A percentile compares a stretch with the other conserved stretches of the same genome.
These are phyloP conservation scores for Acrossocheilus wenchowensis DNA, from an alignment of 2,797 vertebrate genomes.

Conservation along the genomic window DNA sequence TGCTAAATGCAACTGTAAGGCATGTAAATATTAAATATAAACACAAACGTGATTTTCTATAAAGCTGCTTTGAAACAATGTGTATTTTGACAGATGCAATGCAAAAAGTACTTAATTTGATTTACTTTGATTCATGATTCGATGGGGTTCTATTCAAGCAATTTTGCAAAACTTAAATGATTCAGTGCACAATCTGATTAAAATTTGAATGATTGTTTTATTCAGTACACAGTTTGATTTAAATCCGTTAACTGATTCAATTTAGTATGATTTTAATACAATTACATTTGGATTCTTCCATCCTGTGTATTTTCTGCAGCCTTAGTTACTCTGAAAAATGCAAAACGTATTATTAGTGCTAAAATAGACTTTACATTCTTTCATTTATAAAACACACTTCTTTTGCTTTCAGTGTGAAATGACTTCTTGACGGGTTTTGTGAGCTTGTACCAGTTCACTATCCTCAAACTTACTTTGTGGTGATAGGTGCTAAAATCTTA, in stretches of 20 bases:
- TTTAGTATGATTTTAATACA: background rate
- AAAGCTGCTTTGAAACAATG: background rate
- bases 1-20: background rate
- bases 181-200: background rate
- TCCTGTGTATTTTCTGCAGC: background rate
- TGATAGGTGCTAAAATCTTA: background rate
- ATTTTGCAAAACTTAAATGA: background rate
- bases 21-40: background rate
- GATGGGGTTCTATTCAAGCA: background rate
- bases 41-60: background rate
- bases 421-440: background rate
- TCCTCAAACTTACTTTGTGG: background rate
- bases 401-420: background rate
- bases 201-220: background rate
- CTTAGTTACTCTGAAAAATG: background rate
- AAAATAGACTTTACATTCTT: background rate
- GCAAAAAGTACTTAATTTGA: background rate
- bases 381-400: background rate
- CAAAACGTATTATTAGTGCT: background rate
- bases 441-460: background rate
- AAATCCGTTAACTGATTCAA: background rate
- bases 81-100: background rate
- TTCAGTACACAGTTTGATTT: background rate
- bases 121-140: background rate
- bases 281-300: background rate